Evolutionary conservation across 2,797 vertebrate species (phyloP), one percentile per base, ranked within the genome.

Genomic region (Sebastolobus alascanus): DNA sequence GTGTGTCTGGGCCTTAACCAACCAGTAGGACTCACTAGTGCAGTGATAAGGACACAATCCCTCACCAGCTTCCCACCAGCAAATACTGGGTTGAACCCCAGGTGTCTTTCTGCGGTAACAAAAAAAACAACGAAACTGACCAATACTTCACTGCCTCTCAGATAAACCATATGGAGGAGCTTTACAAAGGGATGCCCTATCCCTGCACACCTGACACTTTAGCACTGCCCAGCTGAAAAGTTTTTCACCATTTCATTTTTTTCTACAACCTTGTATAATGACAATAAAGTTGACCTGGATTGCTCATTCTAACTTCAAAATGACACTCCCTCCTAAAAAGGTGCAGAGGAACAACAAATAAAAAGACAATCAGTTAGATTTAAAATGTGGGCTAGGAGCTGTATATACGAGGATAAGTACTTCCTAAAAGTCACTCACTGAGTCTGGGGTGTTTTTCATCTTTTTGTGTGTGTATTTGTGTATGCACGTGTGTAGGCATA

Each of bases 401-500:
- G 8, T 38, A 40, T 46, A 40, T 38, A 55, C 40, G 40, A 56
- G 20, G n/a, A 61, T 55, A 54, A 58, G n/a, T 14, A 35, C 40
- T 54, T 33, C 29, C 14, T 63, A 5, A 64, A 72, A 74, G 50
- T n/a, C 12, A 46, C 52, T 56, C 37, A 61, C 18, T 9, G 14
- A 74, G 33, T 68, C 22, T 50, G 11, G n/a, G 37, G 11, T 20
- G n/a, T 25, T 59, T 78, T 71, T 56, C 38, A 68, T 78, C 8
- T 73, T 35, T 77, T 46, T 61, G 14, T 59, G 25, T 50, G 29
- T 65, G 64, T 56, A 37, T 60, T 7, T 68, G n/a, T 33, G 38
- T 11, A 13, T 43, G 64, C 3, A 11, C 52, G 38, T 84, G 68
- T 83, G 68, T 75, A 43, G 58, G 65, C 43, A 67, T 67, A 61